phyloP scores from a whole-genome alignment of 2,797 vertebrate species.

The Myotis findleyi region DNA sequence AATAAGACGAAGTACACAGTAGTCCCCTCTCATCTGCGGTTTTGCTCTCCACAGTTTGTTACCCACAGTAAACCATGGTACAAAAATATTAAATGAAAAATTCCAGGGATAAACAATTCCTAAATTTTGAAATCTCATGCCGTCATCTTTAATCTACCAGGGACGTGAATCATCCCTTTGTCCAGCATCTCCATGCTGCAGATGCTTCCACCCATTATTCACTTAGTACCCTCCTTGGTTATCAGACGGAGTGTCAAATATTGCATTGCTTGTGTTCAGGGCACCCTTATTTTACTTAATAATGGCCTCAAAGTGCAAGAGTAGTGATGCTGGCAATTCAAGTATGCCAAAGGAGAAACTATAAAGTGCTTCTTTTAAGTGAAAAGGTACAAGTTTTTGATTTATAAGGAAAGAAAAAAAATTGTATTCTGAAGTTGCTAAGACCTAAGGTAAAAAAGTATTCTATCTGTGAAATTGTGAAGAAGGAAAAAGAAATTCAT shows the following conservation, averaged over 20 bases:
- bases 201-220: background rate
- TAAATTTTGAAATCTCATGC: background rate
- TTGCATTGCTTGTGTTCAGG: background rate
- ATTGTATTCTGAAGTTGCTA: background rate
- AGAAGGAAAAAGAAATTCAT: background rate
- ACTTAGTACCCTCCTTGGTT: background rate
- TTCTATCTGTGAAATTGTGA: background rate
- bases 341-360: background rate
- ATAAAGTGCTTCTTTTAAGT: background rate
- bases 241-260: background rate
- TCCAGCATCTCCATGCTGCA: background rate
- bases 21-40: background rate
- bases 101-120: background rate
- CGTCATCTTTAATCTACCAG: background rate
- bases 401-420: background rate
- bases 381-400: background rate
- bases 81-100: background rate
- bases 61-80: background rate
- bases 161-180: background rate
- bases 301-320: background rate
- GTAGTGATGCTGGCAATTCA: background rate
- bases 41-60: background rate
- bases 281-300: background rate
- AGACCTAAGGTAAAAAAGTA: background rate
- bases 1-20: background rate